Evolutionary conservation across 2,797 vertebrate genomes (phyloP).

Genomic region (Alauda arvensis): DNA sequence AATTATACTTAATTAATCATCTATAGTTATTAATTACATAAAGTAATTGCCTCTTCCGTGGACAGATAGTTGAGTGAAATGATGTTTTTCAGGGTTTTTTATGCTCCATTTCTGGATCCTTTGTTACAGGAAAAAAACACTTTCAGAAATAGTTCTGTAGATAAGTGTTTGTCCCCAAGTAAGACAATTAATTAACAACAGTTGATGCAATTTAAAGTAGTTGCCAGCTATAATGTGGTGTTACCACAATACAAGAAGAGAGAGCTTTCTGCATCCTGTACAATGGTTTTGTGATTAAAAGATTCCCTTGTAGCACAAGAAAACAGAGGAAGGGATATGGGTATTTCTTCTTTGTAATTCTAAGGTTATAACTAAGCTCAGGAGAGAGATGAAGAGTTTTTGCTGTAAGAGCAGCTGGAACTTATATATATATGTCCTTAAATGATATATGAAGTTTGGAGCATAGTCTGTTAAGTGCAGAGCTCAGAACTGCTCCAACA

Average conservation of each 20-base stretch:
- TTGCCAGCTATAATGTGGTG: neutral
- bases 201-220: neutral
- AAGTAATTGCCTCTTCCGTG: neutral
- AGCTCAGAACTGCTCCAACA: neutral
- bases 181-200: neutral
- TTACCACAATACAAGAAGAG: neutral
- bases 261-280: neutral
- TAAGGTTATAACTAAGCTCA: neutral
- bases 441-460: neutral
- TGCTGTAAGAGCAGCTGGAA: neutral
- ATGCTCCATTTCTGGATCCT: neutral
- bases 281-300: neutral
- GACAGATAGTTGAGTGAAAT: neutral
- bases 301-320: neutral
- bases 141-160: neutral
- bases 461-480: neutral
- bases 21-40: neutral
- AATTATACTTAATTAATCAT: neutral
- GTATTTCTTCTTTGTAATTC: neutral
- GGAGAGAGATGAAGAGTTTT: neutral
- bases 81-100: fast-evolving
- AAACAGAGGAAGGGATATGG: neutral
- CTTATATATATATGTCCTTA: neutral
- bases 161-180: neutral
- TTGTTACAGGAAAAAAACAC: fast-evolving